Conservation (phyloP, 2,113 vertebrate species). For the Pseudopipra pipra region DNA sequence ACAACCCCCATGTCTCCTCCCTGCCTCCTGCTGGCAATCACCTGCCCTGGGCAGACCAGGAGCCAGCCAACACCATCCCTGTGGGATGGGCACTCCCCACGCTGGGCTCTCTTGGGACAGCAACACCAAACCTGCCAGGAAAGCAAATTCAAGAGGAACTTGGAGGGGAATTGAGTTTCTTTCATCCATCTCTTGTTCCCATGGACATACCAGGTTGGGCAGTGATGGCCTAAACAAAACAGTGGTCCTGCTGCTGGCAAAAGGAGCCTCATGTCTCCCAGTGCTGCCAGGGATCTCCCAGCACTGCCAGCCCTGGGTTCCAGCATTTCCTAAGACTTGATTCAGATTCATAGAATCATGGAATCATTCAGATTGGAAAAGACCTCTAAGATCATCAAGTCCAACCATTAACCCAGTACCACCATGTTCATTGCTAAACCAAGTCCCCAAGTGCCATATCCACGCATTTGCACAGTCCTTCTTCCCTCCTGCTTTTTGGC, state of each 20-base stretch:
- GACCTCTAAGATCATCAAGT: neutral
- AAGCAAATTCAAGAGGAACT: neutral
- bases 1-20: neutral
- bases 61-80: neutral
- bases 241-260: accelerated
- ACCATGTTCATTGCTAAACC: neutral
- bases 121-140: neutral
- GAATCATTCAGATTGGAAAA: neutral
- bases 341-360: neutral
- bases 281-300: too few relatives aligned
- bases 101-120: neutral
- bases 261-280: neutral
- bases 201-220: neutral
- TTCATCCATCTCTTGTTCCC: neutral
- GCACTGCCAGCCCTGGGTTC: neutral
- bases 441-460: neutral
- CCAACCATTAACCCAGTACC: neutral
- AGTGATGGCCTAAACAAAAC: neutral
- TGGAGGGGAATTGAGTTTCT: neutral
- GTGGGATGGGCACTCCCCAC: neutral
- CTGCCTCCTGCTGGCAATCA: neutral
- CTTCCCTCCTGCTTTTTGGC: neutral
- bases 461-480: neutral
- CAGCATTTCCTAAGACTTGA: neutral
- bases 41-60: neutral